Evolutionary conservation across 2,797 vertebrate species (phyloP), one percentile per base, ranked within the genome.

Genomic region (Paedocypris micromegethes): DNA sequence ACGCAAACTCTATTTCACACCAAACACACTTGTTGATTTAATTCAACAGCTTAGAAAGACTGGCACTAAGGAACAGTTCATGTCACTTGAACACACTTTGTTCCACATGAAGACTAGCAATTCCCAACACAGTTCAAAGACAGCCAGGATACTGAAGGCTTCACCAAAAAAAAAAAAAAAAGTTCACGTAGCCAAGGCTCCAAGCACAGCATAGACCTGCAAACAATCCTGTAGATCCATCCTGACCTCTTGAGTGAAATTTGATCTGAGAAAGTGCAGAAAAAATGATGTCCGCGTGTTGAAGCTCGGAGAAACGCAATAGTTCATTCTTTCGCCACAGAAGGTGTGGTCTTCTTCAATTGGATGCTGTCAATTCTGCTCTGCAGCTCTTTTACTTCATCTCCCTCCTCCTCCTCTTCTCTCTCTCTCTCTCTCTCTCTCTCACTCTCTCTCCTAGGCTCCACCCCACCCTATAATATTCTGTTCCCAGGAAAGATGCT

Each of bases 401-500:
- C 64, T 58, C 46, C 57, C 41, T 74, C 65, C 52, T 63, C 23
- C 66, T 39, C 48, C 23, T 59, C 9, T 53, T 44, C 68, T 8
- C 61, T 53, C 67, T 9, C 56, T 48, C 66, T 45, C 64, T 64
- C 68, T 4, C 64, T 8, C 70, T 48, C 66, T 45, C 64, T 64
- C 68, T 4, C 64, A 7, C 70, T 9, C 67, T 71, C 43, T 68
- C 41, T 63, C 3, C 63, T 66, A 65, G 54, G 39, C 60, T 48
- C 54, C 53, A 57, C 42, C 75, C 50, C 65, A 50, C 66, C 42
- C 63, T 56, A 47, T 45, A 40, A 62, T 58, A 0, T 42, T 9
- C 44, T 50, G 40, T 51, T 70, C 52, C 68, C 69, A 77, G 84
- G 80, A 75, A 71, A 79, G 79, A 80, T 81, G 85, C 82, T 84